phyloP scores from a whole-genome alignment of 37 sponge, comb jelly and placozoan genomes.

The Chondrilla cf. caribensis region DNA sequence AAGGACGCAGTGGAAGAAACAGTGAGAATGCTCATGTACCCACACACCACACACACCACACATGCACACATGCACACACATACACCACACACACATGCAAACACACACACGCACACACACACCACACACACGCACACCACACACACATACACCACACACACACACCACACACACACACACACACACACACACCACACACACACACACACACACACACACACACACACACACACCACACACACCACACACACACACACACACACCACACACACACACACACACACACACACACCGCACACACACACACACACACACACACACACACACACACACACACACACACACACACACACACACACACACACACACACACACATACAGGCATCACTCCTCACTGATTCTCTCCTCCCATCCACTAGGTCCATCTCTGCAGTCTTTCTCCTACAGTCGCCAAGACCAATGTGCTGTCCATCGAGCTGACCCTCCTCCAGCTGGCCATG shows the following conservation, averaged over 20 bases:
- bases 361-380: background rate
- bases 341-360: slow-evolving; percentile 11
- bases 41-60: no score
- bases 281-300: no score
- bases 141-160: background rate
- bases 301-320: slow-evolving; percentile 12
- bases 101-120: background rate
- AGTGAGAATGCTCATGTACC: slow-evolving; percentile 31
- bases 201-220: background rate
- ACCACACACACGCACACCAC: background rate
- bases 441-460: background rate
- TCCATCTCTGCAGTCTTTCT: background rate
- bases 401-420: background rate
- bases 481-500: slow-evolving; percentile 33
- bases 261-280: background rate
- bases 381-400: background rate
- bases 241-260: no score
- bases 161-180: slow-evolving; percentile 9
- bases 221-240: background rate
- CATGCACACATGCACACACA: background rate
- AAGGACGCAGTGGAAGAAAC: slow-evolving; percentile 25
- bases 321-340: slow-evolving; percentile 1
- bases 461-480: no score
- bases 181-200: background rate
- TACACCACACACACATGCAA: background rate